These are phyloP conservation scores for Zaprionus camerounensis DNA, from an alignment of 1,140 invertebrate genomes.

Conservation along the genomic window DNA sequence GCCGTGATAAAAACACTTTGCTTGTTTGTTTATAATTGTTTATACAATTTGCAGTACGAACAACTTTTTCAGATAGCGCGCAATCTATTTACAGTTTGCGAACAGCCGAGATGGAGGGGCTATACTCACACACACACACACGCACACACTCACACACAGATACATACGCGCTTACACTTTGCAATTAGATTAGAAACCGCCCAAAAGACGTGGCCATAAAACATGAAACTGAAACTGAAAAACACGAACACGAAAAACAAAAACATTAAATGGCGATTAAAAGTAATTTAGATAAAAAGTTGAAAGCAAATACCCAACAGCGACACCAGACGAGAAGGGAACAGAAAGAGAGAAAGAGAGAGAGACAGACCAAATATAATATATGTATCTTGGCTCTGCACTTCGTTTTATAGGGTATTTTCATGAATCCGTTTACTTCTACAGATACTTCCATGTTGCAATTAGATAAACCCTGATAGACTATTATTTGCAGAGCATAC, in stretches of 20 bases:
- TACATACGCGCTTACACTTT: conserved; percentile 58
- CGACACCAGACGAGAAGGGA: conserved; percentile 28
- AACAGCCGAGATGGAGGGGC: conserved; percentile 15
- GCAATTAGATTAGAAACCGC: conserved; percentile 77
- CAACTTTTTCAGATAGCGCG: conserved; percentile 60
- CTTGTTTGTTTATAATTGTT: conserved; percentile 81
- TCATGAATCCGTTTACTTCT: background rate
- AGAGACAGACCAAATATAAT: background rate
- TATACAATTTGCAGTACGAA: conserved; percentile 71
- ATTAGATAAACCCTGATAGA: background rate
- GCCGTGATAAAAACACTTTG: conserved; percentile 75
- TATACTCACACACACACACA: conserved; percentile 20
- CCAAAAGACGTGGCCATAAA: conserved; percentile 77
- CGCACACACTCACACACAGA: conserved; percentile 12
- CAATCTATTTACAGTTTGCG: conserved; percentile 60
- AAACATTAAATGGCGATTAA: conserved; percentile 83
- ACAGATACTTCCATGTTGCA: background rate
- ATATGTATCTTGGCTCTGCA: background rate
- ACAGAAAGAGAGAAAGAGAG: conserved; percentile 12
- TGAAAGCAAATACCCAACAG: conserved; percentile 46
- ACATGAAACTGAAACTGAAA: conserved; percentile 53
- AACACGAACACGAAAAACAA: conserved; percentile 70
- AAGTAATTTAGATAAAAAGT: conserved; percentile 81
- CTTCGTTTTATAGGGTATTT: background rate
- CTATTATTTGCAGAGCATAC: background rate